Base-by-base conservation (phyloP, 92 coral and sea anemone species). In the Palythoa heliodiscus region DNA sequence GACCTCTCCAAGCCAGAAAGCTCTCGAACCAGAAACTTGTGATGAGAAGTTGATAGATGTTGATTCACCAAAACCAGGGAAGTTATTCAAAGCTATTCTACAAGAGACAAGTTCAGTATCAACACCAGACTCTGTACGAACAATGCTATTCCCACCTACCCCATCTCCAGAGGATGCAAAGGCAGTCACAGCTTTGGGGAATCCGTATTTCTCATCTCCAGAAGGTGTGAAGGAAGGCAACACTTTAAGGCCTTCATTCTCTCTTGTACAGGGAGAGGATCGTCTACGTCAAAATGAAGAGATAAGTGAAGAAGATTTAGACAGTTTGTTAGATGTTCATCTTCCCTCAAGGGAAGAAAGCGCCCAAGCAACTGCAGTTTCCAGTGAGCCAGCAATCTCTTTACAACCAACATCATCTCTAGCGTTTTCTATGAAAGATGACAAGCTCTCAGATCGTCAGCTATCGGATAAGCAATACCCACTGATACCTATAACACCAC, bases 121-220 rank as follows among this genome's bases (percentile, higher is more conserved):
- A 43, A 80, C 84, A 14, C 84, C 84, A 4, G 84, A 80, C 15
- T 80, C 84, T 11, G 84, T 80, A 11, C 47, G 75, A 80, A 66
- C 60, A 0, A 64, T 25, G 23, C 72, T 80, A 43, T 66, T 80
- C 39, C 84, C 72, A 50, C 20, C 58, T 13, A 47, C 63, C 5
- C 73, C 60, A 14, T 80, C 84, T 5, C 57, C 82, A 9, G 67
- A 58, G 82, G 14, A n/a, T 3, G 82, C 11, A 52, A 14, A 57
- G 43, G 14, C 66, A 29, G 35, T 1, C 35, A 29, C 35, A 29
- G 35, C 35, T 29, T 29, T 29, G 35, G 35, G 35, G 35, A 29
- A 29, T 29, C 83, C 71, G 22, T 11, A 55, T 11, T n/a, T 39
- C 11, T 55, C 57, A 22, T 79, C 84, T 3, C 55, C 82, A 4